Evolutionary conservation across 2,797 vertebrate species (phyloP).

Genomic region (Mareca strepera): DNA sequence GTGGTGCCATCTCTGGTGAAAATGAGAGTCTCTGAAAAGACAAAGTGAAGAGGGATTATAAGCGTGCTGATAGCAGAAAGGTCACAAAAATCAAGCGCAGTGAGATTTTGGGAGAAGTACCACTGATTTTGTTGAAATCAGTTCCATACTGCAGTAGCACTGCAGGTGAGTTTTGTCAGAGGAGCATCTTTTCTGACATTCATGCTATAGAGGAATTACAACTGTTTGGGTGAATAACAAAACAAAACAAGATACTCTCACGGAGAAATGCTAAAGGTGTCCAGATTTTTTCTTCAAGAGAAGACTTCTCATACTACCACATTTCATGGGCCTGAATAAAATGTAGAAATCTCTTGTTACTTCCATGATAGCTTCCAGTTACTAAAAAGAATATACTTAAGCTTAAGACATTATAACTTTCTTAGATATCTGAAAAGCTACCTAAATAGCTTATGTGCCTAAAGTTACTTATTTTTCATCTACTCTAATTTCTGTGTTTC

Average conservation of each 20-base stretch:
- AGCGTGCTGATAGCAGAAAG: fast-evolving
- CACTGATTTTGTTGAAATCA: neutral
- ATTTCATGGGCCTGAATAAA: neutral
- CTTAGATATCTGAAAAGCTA: neutral
- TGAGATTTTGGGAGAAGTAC: neutral
- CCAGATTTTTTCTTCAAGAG: neutral
- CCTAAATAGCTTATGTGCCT: neutral
- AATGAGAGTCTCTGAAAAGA: neutral
- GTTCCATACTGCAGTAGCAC: neutral
- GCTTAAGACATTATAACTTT: neutral
- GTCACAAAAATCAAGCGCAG: neutral
- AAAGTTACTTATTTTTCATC: neutral
- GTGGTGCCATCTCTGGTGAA: neutral
- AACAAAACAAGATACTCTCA: neutral
- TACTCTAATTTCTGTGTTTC: neutral
- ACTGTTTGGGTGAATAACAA: neutral
- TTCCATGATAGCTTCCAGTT: neutral
- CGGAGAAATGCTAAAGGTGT: neutral
- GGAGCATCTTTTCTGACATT: neutral
- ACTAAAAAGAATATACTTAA: neutral
- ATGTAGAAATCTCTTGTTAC: neutral
- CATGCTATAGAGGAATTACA: neutral
- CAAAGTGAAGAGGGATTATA: neutral
- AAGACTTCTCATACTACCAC: neutral
- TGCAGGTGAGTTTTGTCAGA: neutral